These are phyloP conservation scores for Apodemus sylvaticus DNA, from an alignment of 2,113 vertebrate species.

Conservation along the genomic window DNA sequence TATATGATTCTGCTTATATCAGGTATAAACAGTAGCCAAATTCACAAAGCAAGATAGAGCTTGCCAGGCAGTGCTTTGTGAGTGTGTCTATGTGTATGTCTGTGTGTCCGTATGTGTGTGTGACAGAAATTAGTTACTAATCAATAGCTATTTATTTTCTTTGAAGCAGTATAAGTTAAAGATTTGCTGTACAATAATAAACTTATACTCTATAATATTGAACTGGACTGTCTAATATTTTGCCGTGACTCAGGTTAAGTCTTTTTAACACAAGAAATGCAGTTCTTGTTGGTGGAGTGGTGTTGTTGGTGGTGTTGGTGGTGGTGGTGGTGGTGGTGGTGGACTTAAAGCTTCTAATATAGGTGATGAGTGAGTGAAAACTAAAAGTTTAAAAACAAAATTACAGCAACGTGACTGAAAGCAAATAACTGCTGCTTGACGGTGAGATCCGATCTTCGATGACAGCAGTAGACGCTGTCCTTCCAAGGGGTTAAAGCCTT, in stretches of 20 bases:
- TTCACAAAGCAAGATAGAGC: neutral
- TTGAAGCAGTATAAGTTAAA: neutral
- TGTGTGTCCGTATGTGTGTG: neutral
- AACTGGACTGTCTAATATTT: neutral
- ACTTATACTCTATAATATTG: neutral
- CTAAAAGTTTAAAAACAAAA: neutral
- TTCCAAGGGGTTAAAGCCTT: neutral
- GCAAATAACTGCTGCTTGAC: neutral
- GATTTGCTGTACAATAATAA: neutral
- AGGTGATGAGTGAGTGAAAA: neutral
- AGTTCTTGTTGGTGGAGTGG: neutral
- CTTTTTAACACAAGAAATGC: neutral
- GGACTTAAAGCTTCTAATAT: neutral
- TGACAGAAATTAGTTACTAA: neutral
- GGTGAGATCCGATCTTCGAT: neutral
- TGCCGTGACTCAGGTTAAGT: neutral
- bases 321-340: no score
- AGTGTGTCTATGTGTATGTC: no score
- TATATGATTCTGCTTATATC: neutral
- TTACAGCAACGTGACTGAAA: neutral
- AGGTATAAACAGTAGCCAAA: neutral
- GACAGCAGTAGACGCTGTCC: neutral
- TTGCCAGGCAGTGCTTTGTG: neutral
- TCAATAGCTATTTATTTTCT: neutral
- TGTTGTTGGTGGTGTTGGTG: neutral